Conservation (phyloP, 2,113 vertebrate genomes). For the Callipepla squamata region DNA sequence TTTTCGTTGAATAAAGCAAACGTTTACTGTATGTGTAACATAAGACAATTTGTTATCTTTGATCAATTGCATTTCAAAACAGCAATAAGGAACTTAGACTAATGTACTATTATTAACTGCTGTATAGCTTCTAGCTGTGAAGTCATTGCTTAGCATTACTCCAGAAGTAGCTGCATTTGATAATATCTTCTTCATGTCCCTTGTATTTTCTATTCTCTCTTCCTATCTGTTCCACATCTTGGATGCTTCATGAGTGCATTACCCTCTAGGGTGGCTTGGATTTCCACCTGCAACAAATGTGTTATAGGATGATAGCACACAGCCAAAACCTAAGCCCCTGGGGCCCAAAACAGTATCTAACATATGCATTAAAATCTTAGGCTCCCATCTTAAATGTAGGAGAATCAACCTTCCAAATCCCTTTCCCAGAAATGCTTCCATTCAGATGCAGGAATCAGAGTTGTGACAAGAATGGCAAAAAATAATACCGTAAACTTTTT, state of each 20-base stretch:
- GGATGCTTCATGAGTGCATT: background rate
- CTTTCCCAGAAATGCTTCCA: background rate
- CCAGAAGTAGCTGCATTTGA: background rate
- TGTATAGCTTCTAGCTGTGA: background rate
- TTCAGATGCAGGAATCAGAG: background rate
- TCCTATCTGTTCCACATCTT: background rate
- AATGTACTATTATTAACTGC: background rate
- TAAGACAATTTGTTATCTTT: background rate
- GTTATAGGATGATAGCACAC: background rate
- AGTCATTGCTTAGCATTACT: background rate
- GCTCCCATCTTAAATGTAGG: background rate
- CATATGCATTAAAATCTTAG: background rate
- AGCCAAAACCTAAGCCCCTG: background rate
- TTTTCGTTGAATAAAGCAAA: background rate
- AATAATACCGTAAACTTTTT: background rate
- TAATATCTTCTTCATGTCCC: background rate
- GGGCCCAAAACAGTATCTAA: background rate
- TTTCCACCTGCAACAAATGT: background rate
- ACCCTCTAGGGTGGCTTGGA: background rate
- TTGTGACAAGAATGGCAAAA: background rate
- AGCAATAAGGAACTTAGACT: background rate
- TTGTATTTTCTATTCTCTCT: background rate
- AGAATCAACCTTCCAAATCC: background rate
- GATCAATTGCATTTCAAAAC: background rate
- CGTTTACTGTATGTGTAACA: background rate